These are phyloP conservation scores for Henricia sp. DNA, from an alignment of 53 echinoderm and acorn worm genomes.

Conservation along the genomic window DNA sequence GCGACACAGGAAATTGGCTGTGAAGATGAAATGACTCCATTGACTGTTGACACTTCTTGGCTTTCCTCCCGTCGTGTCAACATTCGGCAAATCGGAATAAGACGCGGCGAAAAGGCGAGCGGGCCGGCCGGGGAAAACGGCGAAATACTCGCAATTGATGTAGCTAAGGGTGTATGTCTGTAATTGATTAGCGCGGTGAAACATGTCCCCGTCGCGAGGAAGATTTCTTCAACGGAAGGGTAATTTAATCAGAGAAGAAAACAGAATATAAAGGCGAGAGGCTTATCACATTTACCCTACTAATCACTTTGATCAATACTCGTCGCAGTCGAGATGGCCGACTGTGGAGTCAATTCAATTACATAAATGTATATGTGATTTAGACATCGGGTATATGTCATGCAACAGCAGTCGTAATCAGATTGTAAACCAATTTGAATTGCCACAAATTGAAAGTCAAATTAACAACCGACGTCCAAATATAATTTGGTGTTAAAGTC, in stretches of 20 bases:
- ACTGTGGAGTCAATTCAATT: not conserved
- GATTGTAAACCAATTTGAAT: constrained; percentile 14
- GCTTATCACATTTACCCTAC: constrained; percentile 4
- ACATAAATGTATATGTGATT: constrained; percentile 11
- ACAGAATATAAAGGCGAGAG: not conserved
- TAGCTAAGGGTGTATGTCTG: constrained; percentile 53
- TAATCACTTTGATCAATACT: constrained; percentile 47
- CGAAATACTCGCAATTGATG: constrained; percentile 4
- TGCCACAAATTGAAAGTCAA: not conserved
- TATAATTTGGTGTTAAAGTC: not conserved
- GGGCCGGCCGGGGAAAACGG: not conserved
- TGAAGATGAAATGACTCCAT: constrained; percentile 46
- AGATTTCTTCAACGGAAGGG: not conserved
- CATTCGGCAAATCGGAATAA: too few species aligned
- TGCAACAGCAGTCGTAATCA: constrained; percentile 1
- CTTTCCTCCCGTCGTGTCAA: constrained; percentile 57
- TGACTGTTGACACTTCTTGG: constrained; percentile 57
- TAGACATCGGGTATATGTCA: constrained; percentile 3
- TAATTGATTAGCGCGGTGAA: constrained; percentile 48
- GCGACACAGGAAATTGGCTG: constrained; percentile 56
- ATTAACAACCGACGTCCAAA: not conserved
- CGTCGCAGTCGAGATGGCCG: not conserved
- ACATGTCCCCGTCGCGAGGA: constrained; percentile 4
- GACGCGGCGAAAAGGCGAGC: not conserved
- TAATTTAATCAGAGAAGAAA: not conserved